Evolutionary conservation across 2,113 vertebrate species (phyloP), one percentile per base, ranked within the genome.

Genomic region (Oostethus manadensis): DNA sequence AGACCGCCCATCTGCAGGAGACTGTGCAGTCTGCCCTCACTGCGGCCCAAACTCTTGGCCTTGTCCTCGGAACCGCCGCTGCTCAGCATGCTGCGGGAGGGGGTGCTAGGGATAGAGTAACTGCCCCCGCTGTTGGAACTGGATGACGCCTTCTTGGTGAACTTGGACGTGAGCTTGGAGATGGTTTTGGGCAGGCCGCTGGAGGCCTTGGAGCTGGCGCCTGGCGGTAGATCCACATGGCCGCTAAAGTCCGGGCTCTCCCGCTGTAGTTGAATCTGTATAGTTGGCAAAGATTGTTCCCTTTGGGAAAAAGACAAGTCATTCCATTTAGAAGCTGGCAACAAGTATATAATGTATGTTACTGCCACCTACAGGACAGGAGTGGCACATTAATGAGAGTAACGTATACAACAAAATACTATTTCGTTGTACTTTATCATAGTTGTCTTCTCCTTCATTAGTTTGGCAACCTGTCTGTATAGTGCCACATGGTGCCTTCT

Each of bases 161-260:
- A 95, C 72, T 94, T 92, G 56, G 97, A 99, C 57, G 97, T 99
- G 78, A 99, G 87, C 84, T 96, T 98, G 55, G 95, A 98, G 84
- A 99, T 99, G 0, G 96, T 98, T 86, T 94, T 98, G 70, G 98
- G 97, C 10, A 99, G 80, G 9, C 96, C 96, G 17, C 94, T 90
- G 7, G 94, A 93, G 60, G 93, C 82, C 83, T 99, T 99, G 77
- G 88, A 89, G 81, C 90, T 92, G 44, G 91, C 92, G 68, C 94
- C 93, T 0, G 89, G 76, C 0, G 95, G 92, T 74, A 95, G 80
- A 76, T 97, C 95, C 3, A 66, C 72, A 22, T 90, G 94, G 66
- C 79, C 84, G 51, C 91, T 88, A 23, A 93, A 96, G 50, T 95
- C 95, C 1, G 91, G 89, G 59, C 80, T 88, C 56, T 98, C 96